These are phyloP conservation scores for Siniperca obscura DNA, from an alignment of 2,797 vertebrate species.

Conservation along the genomic window DNA sequence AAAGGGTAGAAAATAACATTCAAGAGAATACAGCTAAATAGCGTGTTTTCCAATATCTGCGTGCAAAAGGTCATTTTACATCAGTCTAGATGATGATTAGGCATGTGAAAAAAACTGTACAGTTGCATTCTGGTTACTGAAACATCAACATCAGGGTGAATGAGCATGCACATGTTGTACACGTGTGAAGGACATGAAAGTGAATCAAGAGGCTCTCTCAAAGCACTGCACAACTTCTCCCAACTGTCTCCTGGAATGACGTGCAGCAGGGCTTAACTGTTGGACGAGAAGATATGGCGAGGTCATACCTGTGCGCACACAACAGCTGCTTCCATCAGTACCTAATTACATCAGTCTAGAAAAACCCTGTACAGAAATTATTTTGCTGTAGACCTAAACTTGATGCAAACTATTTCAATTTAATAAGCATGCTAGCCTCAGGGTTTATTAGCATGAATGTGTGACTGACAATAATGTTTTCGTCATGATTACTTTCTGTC, in stretches of 20 bases:
- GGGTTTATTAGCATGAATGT: conserved; percentile 46
- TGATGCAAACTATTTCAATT: conserved; percentile 37
- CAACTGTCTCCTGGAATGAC: background rate
- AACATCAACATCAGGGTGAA: background rate
- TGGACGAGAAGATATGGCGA: background rate
- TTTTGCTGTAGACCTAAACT: conserved; percentile 22
- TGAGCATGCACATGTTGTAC: background rate
- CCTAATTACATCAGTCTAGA: conserved; percentile 7
- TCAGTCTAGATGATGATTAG: background rate
- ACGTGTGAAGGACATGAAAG: background rate
- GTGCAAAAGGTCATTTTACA: background rate
- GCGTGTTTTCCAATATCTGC: background rate
- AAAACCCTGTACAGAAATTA: conserved; percentile 16
- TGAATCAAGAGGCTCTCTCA: conserved; percentile 1
- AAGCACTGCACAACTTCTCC: background rate
- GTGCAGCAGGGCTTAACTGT: background rate
- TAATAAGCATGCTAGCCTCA: conserved; percentile 42
- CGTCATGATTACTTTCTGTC: conserved; percentile 27
- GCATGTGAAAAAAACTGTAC: background rate
- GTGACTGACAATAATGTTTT: conserved; percentile 45
- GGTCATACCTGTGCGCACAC: background rate
- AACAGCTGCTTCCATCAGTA: conserved; percentile 23
- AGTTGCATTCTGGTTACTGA: background rate
- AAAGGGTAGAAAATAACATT: background rate
- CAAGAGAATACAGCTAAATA: background rate